A percentile compares a stretch with the other conserved stretches of the same genome.
These are phyloP conservation scores for Brachionus manjavacas DNA, from an alignment of 1,140 invertebrate genomes.

Conservation along the genomic window DNA sequence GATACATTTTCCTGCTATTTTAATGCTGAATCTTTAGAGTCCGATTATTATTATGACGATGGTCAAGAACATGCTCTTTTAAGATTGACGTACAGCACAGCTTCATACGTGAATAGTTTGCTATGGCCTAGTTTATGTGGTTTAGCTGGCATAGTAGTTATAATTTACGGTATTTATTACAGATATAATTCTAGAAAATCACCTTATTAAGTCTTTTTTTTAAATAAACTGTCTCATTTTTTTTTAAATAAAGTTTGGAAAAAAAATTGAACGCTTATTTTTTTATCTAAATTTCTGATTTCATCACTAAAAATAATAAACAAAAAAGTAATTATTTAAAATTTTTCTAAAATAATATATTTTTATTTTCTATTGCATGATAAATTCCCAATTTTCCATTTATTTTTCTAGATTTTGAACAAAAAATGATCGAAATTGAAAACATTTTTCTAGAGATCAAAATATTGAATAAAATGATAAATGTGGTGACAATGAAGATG, in stretches of 20 bases:
- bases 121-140: background rate
- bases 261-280: too few relatives aligned
- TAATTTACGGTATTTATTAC: background rate
- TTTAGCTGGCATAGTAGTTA: background rate
- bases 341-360: too few relatives aligned
- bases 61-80: conserved; percentile 40
- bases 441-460: too few relatives aligned
- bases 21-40: conserved; percentile 24
- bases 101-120: conserved; percentile 31
- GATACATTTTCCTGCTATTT: background rate
- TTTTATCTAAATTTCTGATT: too few relatives aligned
- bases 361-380: too few relatives aligned
- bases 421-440: too few relatives aligned
- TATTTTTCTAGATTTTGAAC: too few relatives aligned
- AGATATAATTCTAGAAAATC: background rate
- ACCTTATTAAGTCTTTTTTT: background rate
- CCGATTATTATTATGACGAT: conserved; percentile 34
- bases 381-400: too few relatives aligned
- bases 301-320: too few relatives aligned
- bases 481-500: too few relatives aligned
- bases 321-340: too few relatives aligned
- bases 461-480: too few relatives aligned
- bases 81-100: background rate
- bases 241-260: background rate
- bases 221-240: background rate